Percentiles rank a stretch among this genome's conserved stretches.
Evolutionary conservation across 2,797 vertebrate genomes (phyloP).

Genomic region (Gadopsis marmoratus): DNA sequence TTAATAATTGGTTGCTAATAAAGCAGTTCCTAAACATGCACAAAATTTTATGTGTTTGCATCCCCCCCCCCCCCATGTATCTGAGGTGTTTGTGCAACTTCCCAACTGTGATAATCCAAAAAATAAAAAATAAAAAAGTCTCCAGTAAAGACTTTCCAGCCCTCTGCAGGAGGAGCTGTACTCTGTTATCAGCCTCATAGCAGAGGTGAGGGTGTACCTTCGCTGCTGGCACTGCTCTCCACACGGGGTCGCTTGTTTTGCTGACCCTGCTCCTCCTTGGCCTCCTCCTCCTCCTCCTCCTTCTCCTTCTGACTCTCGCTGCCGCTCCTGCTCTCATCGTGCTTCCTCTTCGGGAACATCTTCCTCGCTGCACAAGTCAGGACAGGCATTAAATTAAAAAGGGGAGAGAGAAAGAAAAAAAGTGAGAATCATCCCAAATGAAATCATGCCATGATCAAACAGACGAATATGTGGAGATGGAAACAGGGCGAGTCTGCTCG

Average conservation of each 20-base stretch:
- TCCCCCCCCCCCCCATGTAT: too few relatives aligned
- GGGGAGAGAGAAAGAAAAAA: background rate
- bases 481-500: slow-evolving; percentile 46
- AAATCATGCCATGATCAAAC: slow-evolving; percentile 61
- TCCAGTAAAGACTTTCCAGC: background rate
- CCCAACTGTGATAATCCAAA: background rate
- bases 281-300: too few relatives aligned
- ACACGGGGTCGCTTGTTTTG: slow-evolving; percentile 69
- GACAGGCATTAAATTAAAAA: slow-evolving; percentile 42
- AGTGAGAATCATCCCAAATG: slow-evolving; percentile 42
- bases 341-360: slow-evolving; percentile 90
- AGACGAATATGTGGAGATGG: slow-evolving; percentile 52
- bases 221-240: slow-evolving; percentile 32
- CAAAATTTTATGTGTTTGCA: background rate
- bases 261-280: slow-evolving; percentile 65
- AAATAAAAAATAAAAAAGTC: too few relatives aligned
- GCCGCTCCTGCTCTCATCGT: slow-evolving; percentile 72
- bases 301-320: slow-evolving; percentile 67
- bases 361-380: slow-evolving; percentile 86
- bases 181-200: background rate
- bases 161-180: background rate
- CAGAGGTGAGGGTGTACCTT: slow-evolving; percentile 68
- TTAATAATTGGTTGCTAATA: background rate
- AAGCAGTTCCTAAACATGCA: background rate
- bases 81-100: slow-evolving; percentile 10